Conservation (phyloP, 2,797 vertebrate species). For the Schizopygopsis pylzovi region DNA sequence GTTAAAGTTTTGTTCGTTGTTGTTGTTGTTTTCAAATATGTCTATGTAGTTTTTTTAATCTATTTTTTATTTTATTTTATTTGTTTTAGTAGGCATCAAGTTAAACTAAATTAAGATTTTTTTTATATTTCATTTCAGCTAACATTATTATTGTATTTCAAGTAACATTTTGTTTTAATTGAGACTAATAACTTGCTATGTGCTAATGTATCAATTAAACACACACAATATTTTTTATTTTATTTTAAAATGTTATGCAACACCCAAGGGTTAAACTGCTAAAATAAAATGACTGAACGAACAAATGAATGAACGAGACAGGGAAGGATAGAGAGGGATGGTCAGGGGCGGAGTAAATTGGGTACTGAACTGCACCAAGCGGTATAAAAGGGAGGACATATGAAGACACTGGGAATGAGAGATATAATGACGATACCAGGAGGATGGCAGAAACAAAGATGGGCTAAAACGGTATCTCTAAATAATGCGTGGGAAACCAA, state of each 20-base stretch:
- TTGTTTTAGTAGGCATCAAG: not conserved
- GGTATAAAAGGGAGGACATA: constrained; percentile 52
- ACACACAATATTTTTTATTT: not conserved
- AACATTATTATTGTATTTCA: too few relatives aligned
- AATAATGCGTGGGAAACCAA: constrained; percentile 13
- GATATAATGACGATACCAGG: constrained; percentile 47
- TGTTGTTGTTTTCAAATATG: too few relatives aligned
- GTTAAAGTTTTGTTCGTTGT: too few relatives aligned
- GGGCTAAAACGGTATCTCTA: constrained; percentile 30
- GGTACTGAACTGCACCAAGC: not conserved
- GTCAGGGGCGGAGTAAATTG: constrained; percentile 19
- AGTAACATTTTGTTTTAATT: too few relatives aligned
- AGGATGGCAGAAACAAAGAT: constrained; percentile 25
- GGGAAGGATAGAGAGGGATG: constrained; percentile 38
- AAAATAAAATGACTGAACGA: not conserved
- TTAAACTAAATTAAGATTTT: not conserved
- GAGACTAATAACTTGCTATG: too few relatives aligned
- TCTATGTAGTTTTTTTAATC: not conserved
- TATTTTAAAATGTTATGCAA: too few relatives aligned
- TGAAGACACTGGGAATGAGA: constrained; percentile 31
- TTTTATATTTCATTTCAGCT: too few relatives aligned
- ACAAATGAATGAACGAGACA: not conserved
- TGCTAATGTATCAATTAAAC: not conserved
- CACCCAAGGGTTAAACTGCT: not conserved
- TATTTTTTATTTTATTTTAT: not conserved